Evolutionary conservation across 2,888 invertebrate species (phyloP).

Genomic region (Macrosoma leucophasiata): DNA sequence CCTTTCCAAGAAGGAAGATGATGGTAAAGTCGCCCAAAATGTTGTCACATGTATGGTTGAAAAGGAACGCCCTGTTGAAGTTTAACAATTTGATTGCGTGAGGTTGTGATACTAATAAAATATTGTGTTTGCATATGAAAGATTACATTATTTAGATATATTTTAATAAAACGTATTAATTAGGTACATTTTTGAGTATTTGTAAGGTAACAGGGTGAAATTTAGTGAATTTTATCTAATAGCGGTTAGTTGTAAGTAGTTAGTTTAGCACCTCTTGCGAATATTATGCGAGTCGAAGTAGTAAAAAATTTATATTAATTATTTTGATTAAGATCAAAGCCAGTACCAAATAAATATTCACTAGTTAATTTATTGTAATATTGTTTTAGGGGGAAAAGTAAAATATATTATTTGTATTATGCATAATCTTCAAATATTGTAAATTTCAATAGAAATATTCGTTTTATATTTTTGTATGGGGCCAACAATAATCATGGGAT

Average conservation of each 20-base stretch:
- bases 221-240: constrained; percentile 1
- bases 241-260: neutral
- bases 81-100: constrained; percentile 15
- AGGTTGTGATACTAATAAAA: neutral
- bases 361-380: constrained; percentile 3
- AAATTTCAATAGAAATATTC: too few species aligned
- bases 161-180: constrained; percentile 1
- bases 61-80: constrained; percentile 42
- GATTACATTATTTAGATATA: neutral
- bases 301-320: constrained; percentile 2
- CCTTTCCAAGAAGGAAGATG: neutral
- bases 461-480: too few species aligned
- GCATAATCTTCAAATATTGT: too few species aligned
- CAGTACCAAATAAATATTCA: constrained; percentile 18
- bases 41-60: constrained; percentile 56
- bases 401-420: too few species aligned
- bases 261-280: too few species aligned
- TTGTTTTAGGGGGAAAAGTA: too few species aligned
- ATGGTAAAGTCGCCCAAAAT: constrained; percentile 42
- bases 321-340: constrained; percentile 3
- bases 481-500: too few species aligned
- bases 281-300: too few species aligned
- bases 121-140: neutral
- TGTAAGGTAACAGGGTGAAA: constrained; percentile 1
- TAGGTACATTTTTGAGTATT: constrained; percentile 4